A percentile compares a stretch with the other conserved stretches of the same genome.
phyloP scores from a whole-genome alignment of 2,797 vertebrate species.

The Synanceia verrucosa region DNA sequence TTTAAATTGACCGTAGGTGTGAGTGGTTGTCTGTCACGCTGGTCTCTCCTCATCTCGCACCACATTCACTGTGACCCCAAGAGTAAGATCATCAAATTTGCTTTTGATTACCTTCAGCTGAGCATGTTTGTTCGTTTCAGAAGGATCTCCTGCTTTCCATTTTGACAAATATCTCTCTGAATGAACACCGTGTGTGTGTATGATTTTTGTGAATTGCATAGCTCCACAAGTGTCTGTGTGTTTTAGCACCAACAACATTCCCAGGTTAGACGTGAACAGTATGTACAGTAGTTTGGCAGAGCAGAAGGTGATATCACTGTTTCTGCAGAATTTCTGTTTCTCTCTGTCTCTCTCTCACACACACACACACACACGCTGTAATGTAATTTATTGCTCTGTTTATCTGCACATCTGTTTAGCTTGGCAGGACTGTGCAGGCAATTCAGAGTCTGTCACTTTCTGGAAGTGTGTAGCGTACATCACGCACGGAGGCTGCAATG shows the following conservation, averaged over 20 bases:
- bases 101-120: neutral
- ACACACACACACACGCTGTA: neutral
- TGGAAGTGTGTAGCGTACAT: neutral
- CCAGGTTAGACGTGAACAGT: neutral
- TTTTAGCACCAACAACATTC: neutral
- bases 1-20: too few relatives aligned
- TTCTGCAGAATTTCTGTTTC: neutral
- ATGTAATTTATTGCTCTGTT: slow-evolving; percentile 49
- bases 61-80: neutral
- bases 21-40: too few relatives aligned
- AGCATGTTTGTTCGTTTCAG: too few relatives aligned
- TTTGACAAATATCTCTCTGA: too few relatives aligned
- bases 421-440: slow-evolving; percentile 6
- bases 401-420: slow-evolving; percentile 46
- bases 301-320: neutral
- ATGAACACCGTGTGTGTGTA: too few relatives aligned
- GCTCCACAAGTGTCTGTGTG: neutral
- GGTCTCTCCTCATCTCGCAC: neutral
- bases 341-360: neutral
- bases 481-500: neutral
- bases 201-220: too few relatives aligned
- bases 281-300: neutral
- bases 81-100: neutral
- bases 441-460: slow-evolving; percentile 2
- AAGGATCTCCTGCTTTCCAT: too few relatives aligned